phyloP scores from a whole-genome alignment of 23 tunicate species.

The Ciona savignyi region DNA sequence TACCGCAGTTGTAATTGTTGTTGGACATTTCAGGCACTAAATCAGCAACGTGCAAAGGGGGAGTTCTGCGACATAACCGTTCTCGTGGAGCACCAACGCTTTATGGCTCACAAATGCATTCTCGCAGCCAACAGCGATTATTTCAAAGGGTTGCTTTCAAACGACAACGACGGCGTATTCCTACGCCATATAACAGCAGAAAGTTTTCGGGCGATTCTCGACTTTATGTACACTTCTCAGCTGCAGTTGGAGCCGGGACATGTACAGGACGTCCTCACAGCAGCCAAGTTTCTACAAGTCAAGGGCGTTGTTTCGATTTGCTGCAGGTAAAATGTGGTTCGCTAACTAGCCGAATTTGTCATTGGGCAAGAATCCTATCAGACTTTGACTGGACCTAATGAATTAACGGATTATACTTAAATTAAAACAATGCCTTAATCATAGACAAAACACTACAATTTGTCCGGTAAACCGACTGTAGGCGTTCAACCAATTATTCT shows the following conservation, averaged over 20 bases:
- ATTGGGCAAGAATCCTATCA: too few relatives aligned
- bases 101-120: conserved; percentile 64
- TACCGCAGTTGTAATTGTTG: too few relatives aligned
- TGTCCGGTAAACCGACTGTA: too few relatives aligned
- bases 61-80: conserved; percentile 87
- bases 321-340: conserved; percentile 89
- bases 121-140: conserved; percentile 41
- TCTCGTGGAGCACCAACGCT: conserved; percentile 78
- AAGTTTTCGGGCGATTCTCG: conserved; percentile 72
- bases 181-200: conserved; percentile 67
- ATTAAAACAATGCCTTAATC: too few relatives aligned
- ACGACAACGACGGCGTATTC: conserved; percentile 80
- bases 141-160: conserved; percentile 44
- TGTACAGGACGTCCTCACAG: conserved; percentile 62
- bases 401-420: too few relatives aligned
- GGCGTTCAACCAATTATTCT: too few relatives aligned
- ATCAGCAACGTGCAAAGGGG: conserved; percentile 54
- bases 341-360: too few relatives aligned
- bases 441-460: too few relatives aligned
- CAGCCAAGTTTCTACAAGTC: conserved; percentile 86
- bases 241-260: conserved; percentile 53
- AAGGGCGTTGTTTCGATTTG: conserved; percentile 87
- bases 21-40: conserved; percentile 29
- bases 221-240: conserved; percentile 93
- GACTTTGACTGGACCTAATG: too few relatives aligned